These are phyloP conservation scores for Fregata magnificens DNA, from an alignment of 2,113 vertebrate genomes.

Conservation along the genomic window DNA sequence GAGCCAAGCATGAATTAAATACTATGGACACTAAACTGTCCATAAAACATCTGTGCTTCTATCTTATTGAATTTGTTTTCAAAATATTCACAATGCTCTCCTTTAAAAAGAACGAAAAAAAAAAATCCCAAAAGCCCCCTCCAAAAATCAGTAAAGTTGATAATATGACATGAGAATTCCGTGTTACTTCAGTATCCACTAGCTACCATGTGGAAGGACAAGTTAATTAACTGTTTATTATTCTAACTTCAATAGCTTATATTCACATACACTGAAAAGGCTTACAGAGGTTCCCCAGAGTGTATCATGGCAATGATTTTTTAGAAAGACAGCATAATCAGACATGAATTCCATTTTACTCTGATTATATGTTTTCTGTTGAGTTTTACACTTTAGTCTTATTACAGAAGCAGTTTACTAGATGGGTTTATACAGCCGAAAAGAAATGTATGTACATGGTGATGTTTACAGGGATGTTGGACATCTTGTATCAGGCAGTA, in stretches of 20 bases:
- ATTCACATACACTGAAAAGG: background rate
- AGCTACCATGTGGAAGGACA: background rate
- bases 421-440: background rate
- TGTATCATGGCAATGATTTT: background rate
- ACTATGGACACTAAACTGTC: background rate
- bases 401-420: background rate
- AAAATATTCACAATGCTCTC: background rate
- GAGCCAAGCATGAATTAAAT: background rate
- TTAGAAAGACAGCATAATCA: background rate
- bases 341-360: background rate
- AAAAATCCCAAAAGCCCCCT: background rate
- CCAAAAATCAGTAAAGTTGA: background rate
- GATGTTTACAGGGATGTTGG: background rate
- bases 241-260: constrained; percentile 11
- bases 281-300: background rate
- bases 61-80: background rate
- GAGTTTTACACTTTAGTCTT: background rate
- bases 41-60: background rate
- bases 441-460: background rate
- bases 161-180: background rate
- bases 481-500: background rate
- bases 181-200: background rate
- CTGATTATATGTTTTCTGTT: background rate
- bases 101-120: background rate
- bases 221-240: constrained; percentile 41